A percentile compares a stretch with the other conserved stretches of the same genome.
Evolutionary conservation across 2,888 invertebrate genomes (phyloP).

Genomic region (Trachelus stipa): DNA sequence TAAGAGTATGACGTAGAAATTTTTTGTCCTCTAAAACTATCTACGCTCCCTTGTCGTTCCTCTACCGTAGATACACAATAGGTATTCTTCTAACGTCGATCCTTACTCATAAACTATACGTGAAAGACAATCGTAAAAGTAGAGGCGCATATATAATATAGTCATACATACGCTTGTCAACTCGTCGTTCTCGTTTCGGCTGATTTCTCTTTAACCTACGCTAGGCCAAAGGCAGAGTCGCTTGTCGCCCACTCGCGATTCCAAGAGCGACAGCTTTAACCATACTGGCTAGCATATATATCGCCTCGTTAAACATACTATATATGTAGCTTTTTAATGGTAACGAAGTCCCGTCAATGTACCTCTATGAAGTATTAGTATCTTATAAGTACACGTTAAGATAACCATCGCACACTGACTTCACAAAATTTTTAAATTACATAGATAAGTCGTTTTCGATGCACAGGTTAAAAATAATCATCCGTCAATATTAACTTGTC

Average conservation of each 20-base stretch:
- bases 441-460: background rate
- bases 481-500: background rate
- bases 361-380: background rate
- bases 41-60: background rate
- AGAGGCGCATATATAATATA: background rate
- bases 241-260: background rate
- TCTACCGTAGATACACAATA: background rate
- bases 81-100: background rate
- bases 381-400: background rate
- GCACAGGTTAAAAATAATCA: background rate
- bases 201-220: constrained; percentile 52
- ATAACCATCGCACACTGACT: background rate
- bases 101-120: background rate
- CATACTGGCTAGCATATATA: background rate
- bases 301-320: background rate
- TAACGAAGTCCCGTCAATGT: background rate
- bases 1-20: background rate
- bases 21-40: background rate
- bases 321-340: background rate
- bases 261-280: background rate
- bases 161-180: background rate
- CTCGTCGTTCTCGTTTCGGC: constrained; percentile 38
- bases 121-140: background rate
- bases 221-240: constrained; percentile 14
- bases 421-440: background rate